phyloP scores from a whole-genome alignment of 2,113 vertebrate genomes.

The Chloropsis cyanopogon region DNA sequence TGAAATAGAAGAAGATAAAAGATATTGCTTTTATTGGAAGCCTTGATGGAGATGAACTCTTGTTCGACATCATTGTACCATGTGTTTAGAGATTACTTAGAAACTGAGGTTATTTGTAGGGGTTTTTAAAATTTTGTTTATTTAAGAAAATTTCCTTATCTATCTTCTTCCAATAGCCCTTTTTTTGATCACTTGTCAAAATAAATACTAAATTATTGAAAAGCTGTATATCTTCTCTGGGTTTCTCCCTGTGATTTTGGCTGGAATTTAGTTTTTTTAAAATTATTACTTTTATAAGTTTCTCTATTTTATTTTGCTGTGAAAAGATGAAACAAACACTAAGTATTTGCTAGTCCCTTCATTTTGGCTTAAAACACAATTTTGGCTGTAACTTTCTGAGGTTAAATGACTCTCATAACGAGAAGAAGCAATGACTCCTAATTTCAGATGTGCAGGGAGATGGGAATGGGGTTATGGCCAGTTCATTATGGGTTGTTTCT shows the following conservation, averaged over 20 bases:
- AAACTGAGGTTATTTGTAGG: not conserved
- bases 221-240: not conserved
- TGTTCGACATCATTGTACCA: not conserved
- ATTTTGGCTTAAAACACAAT: not conserved
- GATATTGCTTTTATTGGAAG: not conserved
- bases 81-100: not conserved
- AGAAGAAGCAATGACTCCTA: not conserved
- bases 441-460: not conserved
- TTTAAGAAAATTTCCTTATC: not conserved
- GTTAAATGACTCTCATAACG: not conserved
- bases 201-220: not conserved
- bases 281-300: not conserved
- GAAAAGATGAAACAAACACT: not conserved
- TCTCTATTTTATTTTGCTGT: not conserved
- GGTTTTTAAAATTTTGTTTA: not conserved
- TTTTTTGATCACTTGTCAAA: not conserved
- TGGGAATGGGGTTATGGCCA: not conserved
- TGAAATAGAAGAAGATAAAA: not conserved
- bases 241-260: not conserved
- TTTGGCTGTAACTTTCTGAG: not conserved
- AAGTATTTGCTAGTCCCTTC: not conserved
- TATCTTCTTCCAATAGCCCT: not conserved
- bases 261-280: not conserved
- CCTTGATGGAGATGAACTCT: not conserved
- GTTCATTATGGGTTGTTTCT: not conserved